Evolutionary conservation across 2,113 vertebrate species (phyloP), one percentile per base, ranked within the genome.

Genomic region (Pseudonaja textilis): DNA sequence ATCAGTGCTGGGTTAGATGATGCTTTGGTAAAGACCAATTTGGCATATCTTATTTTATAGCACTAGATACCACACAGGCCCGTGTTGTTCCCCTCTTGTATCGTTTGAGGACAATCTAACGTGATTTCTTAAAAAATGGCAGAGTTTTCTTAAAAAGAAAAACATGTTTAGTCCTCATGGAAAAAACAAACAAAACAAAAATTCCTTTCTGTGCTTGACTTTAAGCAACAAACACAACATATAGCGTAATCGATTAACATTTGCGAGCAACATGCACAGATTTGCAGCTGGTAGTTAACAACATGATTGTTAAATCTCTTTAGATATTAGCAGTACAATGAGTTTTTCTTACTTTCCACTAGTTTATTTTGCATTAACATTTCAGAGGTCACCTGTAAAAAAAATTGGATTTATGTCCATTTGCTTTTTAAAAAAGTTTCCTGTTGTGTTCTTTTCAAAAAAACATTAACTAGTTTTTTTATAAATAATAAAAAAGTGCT

Each of bases 321-420:
- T 94, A 91, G 89, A 93, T 93, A 95, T 95, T 93, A 95, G 95
- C 92, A 94, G 0, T 42, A 92, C 91, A 96, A 95, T 94, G 93
- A 91, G 52, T 57, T 57, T 50, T 93, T 22, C 18, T 87, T 54
- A 89, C 96, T 94, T 85, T 86, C 95, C 93, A 90, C 88, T 86
- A 69, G 92, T 90, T 91, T 50, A 91, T 93, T 90, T 96, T 90
- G 0, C 88, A 97, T 96, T 96, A 96, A 95, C 93, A 96, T 97
- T 96, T 95, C 95, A 96, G 81, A 92, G 90, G 29, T 96, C n/a
- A 91, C 96, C 93, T 95, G 93, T 96, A 96, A 97, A 97, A 90
- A 96, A 91, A n/a, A 56, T 92, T 96, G 94, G 94, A 85, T 9
- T 90, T 56, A 26, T 95, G 94, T 93, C 88, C 95, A 93, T 91